A percentile compares a stretch with the other conserved stretches of the same genome.
phyloP scores from a whole-genome alignment of 2,797 vertebrate species.

The Pantherophis alleghaniensis region DNA sequence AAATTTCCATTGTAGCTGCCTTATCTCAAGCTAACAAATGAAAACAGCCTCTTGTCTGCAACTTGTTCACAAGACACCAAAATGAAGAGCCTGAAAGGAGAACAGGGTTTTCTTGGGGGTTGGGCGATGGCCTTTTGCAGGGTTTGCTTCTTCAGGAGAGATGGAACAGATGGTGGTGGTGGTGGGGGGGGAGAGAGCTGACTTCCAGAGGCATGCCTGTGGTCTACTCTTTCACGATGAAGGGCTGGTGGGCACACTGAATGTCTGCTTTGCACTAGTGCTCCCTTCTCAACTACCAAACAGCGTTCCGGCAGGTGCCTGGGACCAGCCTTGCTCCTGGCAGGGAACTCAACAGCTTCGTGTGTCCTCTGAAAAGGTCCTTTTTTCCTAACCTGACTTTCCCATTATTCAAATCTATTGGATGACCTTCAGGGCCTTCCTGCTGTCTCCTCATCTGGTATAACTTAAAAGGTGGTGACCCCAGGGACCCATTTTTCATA shows the following conservation, averaged over 20 bases:
- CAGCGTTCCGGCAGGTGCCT: background rate
- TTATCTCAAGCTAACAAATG: constrained; percentile 62
- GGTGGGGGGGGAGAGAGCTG: too few relatives aligned
- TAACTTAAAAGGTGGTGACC: background rate
- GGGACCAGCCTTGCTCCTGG: background rate
- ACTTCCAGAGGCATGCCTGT: background rate
- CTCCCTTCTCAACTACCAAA: background rate
- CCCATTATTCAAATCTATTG: background rate
- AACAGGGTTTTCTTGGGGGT: background rate
- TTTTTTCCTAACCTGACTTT: background rate
- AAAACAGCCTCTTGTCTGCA: constrained; percentile 17
- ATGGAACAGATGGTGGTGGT: background rate
- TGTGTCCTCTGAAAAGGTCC: background rate
- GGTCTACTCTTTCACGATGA: background rate
- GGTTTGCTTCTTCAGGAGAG: background rate
- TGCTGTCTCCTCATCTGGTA: background rate
- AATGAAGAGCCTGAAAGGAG: background rate
- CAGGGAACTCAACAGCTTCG: background rate
- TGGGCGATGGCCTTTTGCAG: background rate
- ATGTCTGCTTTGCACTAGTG: background rate
- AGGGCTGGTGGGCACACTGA: background rate
- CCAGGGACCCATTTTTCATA: background rate
- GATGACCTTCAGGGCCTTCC: background rate
- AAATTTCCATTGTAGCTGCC: constrained; percentile 55
- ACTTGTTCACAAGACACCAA: constrained; percentile 54